Evolutionary conservation across 64 coral and sea anemone species (phyloP).

Genomic region (Catalaphyllia jardinei): DNA sequence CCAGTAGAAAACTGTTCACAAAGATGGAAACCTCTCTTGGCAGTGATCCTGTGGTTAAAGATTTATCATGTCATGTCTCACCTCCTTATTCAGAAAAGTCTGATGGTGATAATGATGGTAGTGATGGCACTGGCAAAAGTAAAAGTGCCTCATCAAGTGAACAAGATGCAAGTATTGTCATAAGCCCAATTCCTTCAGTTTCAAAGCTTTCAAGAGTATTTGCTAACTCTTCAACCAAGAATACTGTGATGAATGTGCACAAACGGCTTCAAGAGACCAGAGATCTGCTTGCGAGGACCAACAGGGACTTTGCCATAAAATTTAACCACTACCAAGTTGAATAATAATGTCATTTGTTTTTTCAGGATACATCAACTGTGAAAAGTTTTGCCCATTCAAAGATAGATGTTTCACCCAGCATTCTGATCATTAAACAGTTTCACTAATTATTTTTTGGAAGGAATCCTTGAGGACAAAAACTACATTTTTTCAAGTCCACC

Average conservation of each 20-base stretch:
- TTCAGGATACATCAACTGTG: too few relatives aligned
- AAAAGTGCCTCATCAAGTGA: not conserved
- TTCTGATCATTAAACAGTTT: too few relatives aligned
- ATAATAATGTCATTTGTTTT: not conserved
- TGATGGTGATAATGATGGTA: conserved; percentile 32
- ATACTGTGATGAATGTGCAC: conserved; percentile 82
- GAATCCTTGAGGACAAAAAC: too few relatives aligned
- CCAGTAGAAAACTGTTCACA: conserved; percentile 14
- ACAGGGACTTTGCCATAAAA: conserved; percentile 65
- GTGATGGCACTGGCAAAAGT: not conserved
- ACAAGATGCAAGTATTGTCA: conserved; percentile 4
- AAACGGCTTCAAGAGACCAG: conserved; percentile 80
- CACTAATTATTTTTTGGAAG: too few relatives aligned
- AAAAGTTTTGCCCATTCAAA: too few relatives aligned
- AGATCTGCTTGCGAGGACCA: conserved; percentile 68
- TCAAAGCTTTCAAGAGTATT: conserved; percentile 59
- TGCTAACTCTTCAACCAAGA: conserved; percentile 71
- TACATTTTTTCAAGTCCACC: too few relatives aligned
- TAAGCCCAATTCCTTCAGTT: conserved; percentile 46
- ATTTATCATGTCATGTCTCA: conserved; percentile 2
- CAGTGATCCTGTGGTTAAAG: not conserved
- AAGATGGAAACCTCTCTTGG: not conserved
- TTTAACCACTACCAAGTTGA: conserved; percentile 20
- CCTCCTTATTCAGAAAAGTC: conserved; percentile 12
- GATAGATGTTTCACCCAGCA: too few relatives aligned